phyloP scores from a whole-genome alignment of 2,113 vertebrate genomes.

The Proteles cristata region DNA sequence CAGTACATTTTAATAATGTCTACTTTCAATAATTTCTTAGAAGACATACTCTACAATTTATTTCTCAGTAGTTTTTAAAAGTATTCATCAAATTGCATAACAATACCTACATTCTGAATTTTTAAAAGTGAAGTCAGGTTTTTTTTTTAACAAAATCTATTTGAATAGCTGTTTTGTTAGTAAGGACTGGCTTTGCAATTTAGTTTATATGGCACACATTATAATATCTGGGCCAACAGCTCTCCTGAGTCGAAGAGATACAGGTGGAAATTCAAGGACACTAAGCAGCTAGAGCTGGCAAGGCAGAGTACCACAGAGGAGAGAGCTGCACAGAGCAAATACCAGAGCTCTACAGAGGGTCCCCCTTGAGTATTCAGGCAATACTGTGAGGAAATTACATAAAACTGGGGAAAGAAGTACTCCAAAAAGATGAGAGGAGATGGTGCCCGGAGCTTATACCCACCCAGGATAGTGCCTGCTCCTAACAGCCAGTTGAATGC shows the following conservation, averaged over 20 bases:
- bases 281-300: neutral
- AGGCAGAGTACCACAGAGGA: neutral
- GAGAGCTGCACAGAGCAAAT: neutral
- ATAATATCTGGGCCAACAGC: neutral
- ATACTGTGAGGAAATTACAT: neutral
- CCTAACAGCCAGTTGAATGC: neutral
- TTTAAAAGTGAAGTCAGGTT: neutral
- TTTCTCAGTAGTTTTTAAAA: conserved; percentile 17
- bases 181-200: neutral
- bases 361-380: neutral
- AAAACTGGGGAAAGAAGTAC: neutral
- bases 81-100: neutral
- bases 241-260: neutral
- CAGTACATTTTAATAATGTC: neutral
- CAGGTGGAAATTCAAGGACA: neutral
- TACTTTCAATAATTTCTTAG: neutral
- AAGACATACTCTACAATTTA: neutral
- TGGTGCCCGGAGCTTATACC: neutral
- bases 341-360: neutral
- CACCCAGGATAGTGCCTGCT: neutral
- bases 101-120: neutral
- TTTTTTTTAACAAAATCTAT: conserved; percentile 7
- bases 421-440: neutral
- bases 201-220: neutral
- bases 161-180: neutral